phyloP scores from a whole-genome alignment of 1,140 invertebrate species.

The Drosophila jambulina region DNA sequence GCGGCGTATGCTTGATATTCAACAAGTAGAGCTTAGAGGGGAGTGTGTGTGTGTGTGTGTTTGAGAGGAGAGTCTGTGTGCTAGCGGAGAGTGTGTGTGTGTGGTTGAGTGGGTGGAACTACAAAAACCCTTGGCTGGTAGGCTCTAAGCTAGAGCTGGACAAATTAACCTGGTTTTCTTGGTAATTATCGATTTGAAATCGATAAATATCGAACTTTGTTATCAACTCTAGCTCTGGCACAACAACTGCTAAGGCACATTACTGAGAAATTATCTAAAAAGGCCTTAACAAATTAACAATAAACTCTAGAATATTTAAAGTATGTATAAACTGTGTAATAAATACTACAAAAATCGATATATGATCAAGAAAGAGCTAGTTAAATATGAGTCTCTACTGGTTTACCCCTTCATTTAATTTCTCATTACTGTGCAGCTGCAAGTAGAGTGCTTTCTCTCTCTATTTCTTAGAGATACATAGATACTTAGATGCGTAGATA shows the following conservation, averaged over 20 bases:
- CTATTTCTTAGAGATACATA: neutral
- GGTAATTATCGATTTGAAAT: neutral
- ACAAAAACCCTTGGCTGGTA: conserved; percentile 7
- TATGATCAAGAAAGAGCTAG: neutral
- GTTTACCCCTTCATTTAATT: neutral
- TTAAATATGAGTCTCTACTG: neutral
- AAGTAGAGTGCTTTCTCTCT: neutral
- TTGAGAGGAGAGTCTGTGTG: neutral
- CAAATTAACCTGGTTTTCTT: neutral
- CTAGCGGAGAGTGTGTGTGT: neutral
- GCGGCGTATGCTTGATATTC: conserved; percentile 63
- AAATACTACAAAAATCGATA: neutral
- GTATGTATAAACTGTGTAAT: neutral
- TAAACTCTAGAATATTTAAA: neutral
- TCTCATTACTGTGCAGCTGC: neutral
- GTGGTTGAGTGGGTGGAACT: neutral
- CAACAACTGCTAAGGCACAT: conserved; percentile 30
- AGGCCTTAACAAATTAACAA: neutral
- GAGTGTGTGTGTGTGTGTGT: conserved; percentile 11
- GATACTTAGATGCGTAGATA: conserved; percentile 10
- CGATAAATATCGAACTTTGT: neutral
- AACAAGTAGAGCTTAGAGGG: conserved; percentile 3
- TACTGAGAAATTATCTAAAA: neutral
- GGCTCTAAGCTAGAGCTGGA: neutral
- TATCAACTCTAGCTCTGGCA: neutral